Conservation (phyloP, 2,797 vertebrate genomes). For the Orestias chungarensis region DNA sequence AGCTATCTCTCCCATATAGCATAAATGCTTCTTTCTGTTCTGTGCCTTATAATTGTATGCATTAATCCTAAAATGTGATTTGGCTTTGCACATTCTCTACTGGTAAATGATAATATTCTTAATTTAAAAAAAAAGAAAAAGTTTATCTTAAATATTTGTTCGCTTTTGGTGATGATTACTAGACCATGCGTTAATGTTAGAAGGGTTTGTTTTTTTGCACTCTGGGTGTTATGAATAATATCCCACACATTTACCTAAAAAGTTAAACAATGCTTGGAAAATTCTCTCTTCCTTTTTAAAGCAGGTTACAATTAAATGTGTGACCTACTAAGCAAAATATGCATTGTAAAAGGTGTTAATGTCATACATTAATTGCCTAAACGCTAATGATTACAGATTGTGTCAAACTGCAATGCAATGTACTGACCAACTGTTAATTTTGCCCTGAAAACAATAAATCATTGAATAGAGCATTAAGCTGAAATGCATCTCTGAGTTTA, state of each 20-base stretch:
- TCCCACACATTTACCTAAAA: background rate
- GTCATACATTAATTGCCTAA: background rate
- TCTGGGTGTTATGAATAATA: background rate
- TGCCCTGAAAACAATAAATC: constrained; percentile 45
- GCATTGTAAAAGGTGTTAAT: background rate
- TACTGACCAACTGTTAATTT: constrained; percentile 25
- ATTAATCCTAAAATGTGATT: constrained; percentile 11
- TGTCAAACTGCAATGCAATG: constrained; percentile 42
- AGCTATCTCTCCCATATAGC: constrained; percentile 4
- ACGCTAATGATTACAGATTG: constrained; percentile 10
- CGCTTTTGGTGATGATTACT: background rate
- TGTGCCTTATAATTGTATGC: constrained; percentile 58
- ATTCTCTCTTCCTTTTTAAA: background rate
- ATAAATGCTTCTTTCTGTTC: constrained; percentile 16
- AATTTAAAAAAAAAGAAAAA: too few species aligned
- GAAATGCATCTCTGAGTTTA: constrained; percentile 1
- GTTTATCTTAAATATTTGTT: too few species aligned
- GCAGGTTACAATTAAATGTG: background rate
- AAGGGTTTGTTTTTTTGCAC: background rate
- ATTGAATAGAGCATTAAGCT: constrained; percentile 40
- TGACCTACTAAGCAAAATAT: background rate
- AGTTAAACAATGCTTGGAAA: background rate
- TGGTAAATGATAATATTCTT: background rate
- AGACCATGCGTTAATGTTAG: background rate
- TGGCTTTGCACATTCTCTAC: background rate